A percentile compares a stretch with the other conserved stretches of the same genome.
These are phyloP conservation scores for Phortica magna DNA, from an alignment of 2,888 invertebrate genomes.

Conservation along the genomic window DNA sequence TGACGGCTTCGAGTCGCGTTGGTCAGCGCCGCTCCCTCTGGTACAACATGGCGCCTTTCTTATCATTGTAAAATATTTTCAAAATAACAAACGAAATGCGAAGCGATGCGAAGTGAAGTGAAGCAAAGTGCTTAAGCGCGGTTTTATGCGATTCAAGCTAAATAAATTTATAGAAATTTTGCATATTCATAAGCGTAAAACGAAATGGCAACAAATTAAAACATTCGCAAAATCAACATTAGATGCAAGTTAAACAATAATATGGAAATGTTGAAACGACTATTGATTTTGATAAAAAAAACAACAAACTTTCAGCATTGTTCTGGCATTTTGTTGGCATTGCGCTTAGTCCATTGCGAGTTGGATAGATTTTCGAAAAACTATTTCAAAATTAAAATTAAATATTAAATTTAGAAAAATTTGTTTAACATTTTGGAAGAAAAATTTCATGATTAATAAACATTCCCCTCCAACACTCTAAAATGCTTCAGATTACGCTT, in stretches of 20 bases:
- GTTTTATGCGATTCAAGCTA: slow-evolving; percentile 34
- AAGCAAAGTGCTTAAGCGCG: slow-evolving; percentile 36
- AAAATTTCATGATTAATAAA: no score
- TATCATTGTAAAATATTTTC: slow-evolving; percentile 14
- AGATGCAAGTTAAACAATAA: not conserved
- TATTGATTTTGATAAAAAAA: not conserved
- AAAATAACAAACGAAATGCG: slow-evolving; percentile 31
- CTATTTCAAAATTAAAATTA: no score
- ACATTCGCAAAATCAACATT: slow-evolving; percentile 50
- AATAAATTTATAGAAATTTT: slow-evolving; percentile 66
- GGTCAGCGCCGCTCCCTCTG: not conserved
- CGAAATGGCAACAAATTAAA: not conserved
- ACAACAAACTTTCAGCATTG: not conserved
- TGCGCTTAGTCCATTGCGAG: no score
- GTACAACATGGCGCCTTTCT: not conserved
- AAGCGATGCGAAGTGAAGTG: slow-evolving; percentile 38
- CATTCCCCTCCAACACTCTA: no score
- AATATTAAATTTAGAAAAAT: no score
- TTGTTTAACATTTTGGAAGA: no score
- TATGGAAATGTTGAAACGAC: not conserved
- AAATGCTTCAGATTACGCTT: no score
- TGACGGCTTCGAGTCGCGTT: slow-evolving; percentile 46
- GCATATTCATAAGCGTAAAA: slow-evolving; percentile 65
- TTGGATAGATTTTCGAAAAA: no score
- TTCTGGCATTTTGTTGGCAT: no score